Evolutionary conservation across 2,888 invertebrate genomes (phyloP).

Genomic region (Synanthedon tipuliformis): DNA sequence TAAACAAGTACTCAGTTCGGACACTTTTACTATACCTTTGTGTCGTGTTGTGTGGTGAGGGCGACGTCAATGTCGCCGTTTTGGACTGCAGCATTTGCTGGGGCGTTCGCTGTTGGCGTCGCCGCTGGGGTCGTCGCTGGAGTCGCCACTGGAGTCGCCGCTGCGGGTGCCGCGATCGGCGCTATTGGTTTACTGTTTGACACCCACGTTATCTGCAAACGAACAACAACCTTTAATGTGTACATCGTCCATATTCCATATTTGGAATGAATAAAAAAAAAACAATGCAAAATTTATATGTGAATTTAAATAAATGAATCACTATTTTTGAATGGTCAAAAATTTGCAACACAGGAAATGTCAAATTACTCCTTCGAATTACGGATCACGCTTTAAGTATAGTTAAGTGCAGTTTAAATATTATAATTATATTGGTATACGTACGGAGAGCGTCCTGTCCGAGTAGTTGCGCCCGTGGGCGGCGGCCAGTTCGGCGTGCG

Average conservation of each 20-base stretch:
- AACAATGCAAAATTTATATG: too few relatives aligned
- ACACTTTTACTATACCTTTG: background rate
- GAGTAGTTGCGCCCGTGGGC: constrained; percentile 80
- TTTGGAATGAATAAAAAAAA: too few relatives aligned
- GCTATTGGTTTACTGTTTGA: constrained; percentile 28
- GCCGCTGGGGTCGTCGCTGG: constrained; percentile 11
- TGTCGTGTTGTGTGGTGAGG: background rate
- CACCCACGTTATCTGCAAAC: constrained; percentile 55
- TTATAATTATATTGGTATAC: constrained; percentile 14
- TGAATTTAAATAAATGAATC: too few relatives aligned
- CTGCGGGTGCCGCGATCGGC: constrained; percentile 11
- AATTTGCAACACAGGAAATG: too few relatives aligned
- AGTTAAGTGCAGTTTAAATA: background rate
- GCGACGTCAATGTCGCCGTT: background rate
- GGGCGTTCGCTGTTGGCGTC: background rate
- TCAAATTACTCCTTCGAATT: too few relatives aligned
- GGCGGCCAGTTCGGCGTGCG: constrained; percentile 83
- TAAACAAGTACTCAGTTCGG: too few relatives aligned
- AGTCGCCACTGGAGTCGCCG: constrained; percentile 10
- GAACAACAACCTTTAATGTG: too few relatives aligned
- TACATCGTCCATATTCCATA: too few relatives aligned
- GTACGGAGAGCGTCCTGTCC: constrained; percentile 56
- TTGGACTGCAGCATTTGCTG: constrained; percentile 12
- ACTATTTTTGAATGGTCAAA: too few relatives aligned
- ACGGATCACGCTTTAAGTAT: too few relatives aligned